Conservation (phyloP, 2,888 invertebrate species). For the Hemicrepidius hirtus region DNA sequence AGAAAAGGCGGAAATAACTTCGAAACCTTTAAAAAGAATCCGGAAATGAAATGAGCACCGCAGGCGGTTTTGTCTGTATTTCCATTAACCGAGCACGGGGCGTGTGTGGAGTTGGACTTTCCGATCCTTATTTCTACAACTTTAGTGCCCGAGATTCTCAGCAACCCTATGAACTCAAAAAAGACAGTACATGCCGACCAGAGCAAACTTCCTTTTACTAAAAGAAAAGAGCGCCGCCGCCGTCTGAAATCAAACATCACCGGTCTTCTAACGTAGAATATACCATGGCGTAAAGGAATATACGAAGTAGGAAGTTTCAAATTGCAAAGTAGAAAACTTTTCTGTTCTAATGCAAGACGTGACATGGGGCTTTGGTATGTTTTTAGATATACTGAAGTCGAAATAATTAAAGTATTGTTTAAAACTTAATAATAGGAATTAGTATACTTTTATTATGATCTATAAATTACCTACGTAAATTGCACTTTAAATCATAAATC, state of each 20-base stretch:
- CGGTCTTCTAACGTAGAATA: not conserved
- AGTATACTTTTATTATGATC: too few species aligned
- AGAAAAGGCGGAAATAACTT: conserved; percentile 54
- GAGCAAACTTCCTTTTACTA: conserved; percentile 41
- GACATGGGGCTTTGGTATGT: too few species aligned
- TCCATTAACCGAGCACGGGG: conserved; percentile 54
- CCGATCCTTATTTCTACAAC: conserved; percentile 43
- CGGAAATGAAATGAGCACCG: conserved; percentile 58
- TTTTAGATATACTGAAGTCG: too few species aligned
- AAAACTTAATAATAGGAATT: too few species aligned
- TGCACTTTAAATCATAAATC: too few species aligned
- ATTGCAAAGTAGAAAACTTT: too few species aligned
- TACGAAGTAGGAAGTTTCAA: not conserved
- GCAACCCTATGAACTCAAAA: conserved; percentile 45
- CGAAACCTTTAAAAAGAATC: conserved; percentile 55
- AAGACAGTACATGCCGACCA: conserved; percentile 45
- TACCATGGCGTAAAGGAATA: too few species aligned
- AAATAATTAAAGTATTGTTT: too few species aligned
- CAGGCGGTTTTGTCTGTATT: conserved; percentile 58
- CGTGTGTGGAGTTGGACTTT: conserved; percentile 51
- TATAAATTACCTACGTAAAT: too few species aligned
- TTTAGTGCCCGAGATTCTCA: conserved; percentile 28
- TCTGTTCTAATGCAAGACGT: too few species aligned
- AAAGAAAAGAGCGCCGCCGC: conserved; percentile 11
- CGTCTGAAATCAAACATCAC: conserved; percentile 20